Conservation (phyloP, 2,113 vertebrate species). For the Perccottus glenii region DNA sequence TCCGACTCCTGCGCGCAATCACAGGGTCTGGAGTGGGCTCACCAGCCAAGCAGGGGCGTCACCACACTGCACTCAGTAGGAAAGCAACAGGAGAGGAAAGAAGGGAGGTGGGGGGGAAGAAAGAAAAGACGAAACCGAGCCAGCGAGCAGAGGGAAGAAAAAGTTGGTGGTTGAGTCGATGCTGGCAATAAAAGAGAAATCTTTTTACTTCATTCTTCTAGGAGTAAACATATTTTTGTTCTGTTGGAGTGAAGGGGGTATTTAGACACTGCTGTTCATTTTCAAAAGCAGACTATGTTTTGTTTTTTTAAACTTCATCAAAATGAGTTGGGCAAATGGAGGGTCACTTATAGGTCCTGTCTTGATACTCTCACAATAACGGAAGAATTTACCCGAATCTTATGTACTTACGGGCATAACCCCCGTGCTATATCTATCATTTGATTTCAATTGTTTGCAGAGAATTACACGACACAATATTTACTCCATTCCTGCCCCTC, state of each 20-base stretch:
- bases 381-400: too few relatives aligned
- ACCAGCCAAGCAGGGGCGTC: conserved; percentile 60
- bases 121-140: conserved; percentile 43
- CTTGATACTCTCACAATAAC: too few relatives aligned
- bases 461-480: conserved; percentile 22
- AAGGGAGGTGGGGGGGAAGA: conserved; percentile 35
- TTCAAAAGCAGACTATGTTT: too few relatives aligned
- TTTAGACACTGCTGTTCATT: conserved; percentile 8
- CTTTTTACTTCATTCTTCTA: conserved; percentile 21
- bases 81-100: conserved; percentile 63
- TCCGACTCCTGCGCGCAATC: conserved; percentile 77
- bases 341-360: too few relatives aligned
- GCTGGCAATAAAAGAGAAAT: conserved; percentile 28
- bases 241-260: not conserved
- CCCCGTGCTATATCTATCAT: too few relatives aligned
- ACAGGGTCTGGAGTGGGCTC: conserved; percentile 67
- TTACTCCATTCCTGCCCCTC: conserved; percentile 19
- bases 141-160: conserved; percentile 40
- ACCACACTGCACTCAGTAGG: conserved; percentile 55
- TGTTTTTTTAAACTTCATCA: too few relatives aligned
- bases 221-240: conserved; percentile 38
- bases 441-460: too few relatives aligned
- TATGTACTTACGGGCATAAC: too few relatives aligned
- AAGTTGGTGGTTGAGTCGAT: conserved; percentile 32
- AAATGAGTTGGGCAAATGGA: too few relatives aligned